Evolutionary conservation across 2,113 vertebrate genomes (phyloP).

Genomic region (Corythaeola cristata): DNA sequence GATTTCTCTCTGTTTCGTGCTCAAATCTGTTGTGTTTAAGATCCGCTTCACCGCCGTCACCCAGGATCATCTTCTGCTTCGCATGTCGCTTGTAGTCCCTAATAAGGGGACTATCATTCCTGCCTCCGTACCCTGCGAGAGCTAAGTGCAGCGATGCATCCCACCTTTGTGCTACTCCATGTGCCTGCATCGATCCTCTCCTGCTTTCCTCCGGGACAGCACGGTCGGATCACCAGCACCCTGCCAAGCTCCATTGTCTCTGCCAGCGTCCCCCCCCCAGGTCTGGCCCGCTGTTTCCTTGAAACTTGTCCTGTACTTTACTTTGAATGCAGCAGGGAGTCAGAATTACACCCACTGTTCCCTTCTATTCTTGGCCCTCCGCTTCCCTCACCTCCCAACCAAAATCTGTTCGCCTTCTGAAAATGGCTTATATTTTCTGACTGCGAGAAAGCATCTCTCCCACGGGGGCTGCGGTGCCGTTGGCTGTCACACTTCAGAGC

Average conservation of each 20-base stretch:
- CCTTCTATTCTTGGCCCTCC: conserved; percentile 64
- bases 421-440: conserved; percentile 52
- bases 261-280: background rate
- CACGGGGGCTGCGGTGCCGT: background rate
- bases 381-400: conserved; percentile 71
- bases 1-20: background rate
- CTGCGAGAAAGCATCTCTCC: conserved; percentile 33
- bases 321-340: conserved; percentile 57
- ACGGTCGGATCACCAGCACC: background rate
- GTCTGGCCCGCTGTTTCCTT: background rate
- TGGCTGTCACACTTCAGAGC: background rate
- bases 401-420: conserved; percentile 68
- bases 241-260: background rate
- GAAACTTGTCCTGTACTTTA: conserved; percentile 50
- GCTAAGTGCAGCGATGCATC: rapidly evolving
- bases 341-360: conserved; percentile 61
- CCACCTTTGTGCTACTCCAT: rapidly evolving
- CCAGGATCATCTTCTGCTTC: background rate
- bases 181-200: background rate
- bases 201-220: background rate
- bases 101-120: background rate
- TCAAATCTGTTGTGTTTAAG: background rate
- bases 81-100: background rate
- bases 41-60: background rate
- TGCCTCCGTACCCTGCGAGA: background rate